phyloP scores from a whole-genome alignment of 1,140 invertebrate species.

The Leptopilina clavipes region DNA sequence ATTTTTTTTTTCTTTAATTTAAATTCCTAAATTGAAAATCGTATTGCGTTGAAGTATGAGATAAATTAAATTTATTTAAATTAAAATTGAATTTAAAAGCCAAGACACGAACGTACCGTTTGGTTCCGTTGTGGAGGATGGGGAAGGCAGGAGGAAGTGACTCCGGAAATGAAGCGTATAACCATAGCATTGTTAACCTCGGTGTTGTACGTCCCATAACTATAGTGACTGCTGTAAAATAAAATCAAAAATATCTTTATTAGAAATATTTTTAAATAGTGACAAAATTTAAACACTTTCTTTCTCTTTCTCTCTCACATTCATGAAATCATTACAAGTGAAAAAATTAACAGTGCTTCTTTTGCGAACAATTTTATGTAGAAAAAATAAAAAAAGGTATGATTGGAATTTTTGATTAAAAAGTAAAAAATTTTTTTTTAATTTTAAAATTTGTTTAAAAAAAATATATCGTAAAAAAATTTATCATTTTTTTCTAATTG shows the following conservation, averaged over 20 bases:
- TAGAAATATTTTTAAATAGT: neutral
- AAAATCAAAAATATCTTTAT: neutral
- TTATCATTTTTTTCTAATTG: too few relatives aligned
- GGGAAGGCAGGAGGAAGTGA: slow-evolving; percentile 43
- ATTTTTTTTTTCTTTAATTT: too few relatives aligned
- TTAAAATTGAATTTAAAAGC: too few relatives aligned
- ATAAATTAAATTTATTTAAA: slow-evolving; percentile 52
- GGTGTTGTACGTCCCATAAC: slow-evolving; percentile 56
- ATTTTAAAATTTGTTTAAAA: too few relatives aligned
- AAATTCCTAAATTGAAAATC: too few relatives aligned
- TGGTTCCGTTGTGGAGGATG: slow-evolving; percentile 45
- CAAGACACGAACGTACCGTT: slow-evolving; percentile 36
- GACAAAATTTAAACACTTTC: too few relatives aligned
- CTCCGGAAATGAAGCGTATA: slow-evolving; percentile 63
- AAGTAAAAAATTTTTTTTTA: too few relatives aligned
- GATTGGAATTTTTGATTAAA: too few relatives aligned
- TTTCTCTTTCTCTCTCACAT: too few relatives aligned
- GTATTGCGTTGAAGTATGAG: too few relatives aligned
- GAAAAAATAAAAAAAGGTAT: slow-evolving; percentile 24
- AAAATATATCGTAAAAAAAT: too few relatives aligned
- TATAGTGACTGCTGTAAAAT: slow-evolving; percentile 49
- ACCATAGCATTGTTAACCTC: slow-evolving; percentile 69
- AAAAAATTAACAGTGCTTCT: slow-evolving; percentile 59
- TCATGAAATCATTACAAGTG: slow-evolving; percentile 64
- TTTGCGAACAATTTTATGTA: slow-evolving; percentile 46